phyloP scores from a whole-genome alignment of 2,113 vertebrate species.

The Butorides virescens region DNA sequence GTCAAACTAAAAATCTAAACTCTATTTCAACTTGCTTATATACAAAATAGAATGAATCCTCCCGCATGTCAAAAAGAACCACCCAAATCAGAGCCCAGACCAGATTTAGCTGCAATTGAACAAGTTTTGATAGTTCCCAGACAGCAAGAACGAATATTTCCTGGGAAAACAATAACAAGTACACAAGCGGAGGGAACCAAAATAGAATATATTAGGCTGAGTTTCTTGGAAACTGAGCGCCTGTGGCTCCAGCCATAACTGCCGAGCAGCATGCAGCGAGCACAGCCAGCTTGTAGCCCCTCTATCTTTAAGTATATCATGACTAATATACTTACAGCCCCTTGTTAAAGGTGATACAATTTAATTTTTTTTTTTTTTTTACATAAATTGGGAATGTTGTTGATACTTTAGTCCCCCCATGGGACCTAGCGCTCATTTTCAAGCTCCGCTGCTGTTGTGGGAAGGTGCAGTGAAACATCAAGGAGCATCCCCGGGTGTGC shows the following conservation, averaged over 20 bases:
- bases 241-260: neutral
- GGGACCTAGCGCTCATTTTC: neutral
- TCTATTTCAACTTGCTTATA: neutral
- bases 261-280: neutral
- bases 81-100: neutral
- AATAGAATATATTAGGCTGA: neutral
- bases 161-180: neutral
- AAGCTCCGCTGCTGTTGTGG: neutral
- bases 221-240: neutral
- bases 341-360: neutral
- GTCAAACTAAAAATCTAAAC: neutral
- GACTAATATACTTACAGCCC: neutral
- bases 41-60: neutral
- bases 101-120: neutral
- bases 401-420: neutral
- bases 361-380: neutral
- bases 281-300: neutral
- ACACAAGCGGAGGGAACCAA: neutral
- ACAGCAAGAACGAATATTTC: neutral
- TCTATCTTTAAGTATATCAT: neutral
- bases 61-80: neutral
- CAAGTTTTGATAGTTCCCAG: neutral
- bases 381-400: fast-evolving
- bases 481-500: neutral
- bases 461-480: neutral